Evolutionary conservation across 2,113 vertebrate genomes (phyloP).

Genomic region (Mormyrus lacerda): DNA sequence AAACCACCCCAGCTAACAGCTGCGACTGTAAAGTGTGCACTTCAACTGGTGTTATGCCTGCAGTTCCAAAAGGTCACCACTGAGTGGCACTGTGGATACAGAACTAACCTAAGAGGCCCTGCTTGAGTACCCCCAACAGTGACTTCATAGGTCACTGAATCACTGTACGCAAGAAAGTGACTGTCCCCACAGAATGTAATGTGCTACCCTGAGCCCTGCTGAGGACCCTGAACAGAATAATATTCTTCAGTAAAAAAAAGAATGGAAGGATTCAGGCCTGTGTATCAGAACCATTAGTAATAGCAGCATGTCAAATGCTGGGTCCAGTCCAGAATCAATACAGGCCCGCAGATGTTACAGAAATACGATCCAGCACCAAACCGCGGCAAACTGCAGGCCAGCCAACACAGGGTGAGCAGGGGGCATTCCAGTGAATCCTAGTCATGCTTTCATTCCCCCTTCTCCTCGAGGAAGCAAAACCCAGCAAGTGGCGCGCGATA

Average conservation of each 20-base stretch:
- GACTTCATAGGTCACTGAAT: not conserved
- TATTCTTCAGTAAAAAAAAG: not conserved
- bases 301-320: not conserved
- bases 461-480: not conserved
- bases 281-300: not conserved
- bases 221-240: not conserved
- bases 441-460: not conserved
- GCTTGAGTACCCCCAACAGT: not conserved
- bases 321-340: slow-evolving; percentile 25
- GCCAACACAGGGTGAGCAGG: not conserved
- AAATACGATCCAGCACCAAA: slow-evolving; percentile 16
- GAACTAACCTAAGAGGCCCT: not conserved
- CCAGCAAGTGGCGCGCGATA: not conserved
- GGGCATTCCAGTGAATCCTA: not conserved
- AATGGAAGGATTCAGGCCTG: not conserved
- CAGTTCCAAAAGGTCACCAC: not conserved
- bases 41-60: not conserved
- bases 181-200: not conserved
- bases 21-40: not conserved
- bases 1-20: not conserved
- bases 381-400: not conserved
- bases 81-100: not conserved
- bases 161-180: not conserved
- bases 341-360: slow-evolving; percentile 23
- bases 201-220: not conserved